Evolutionary conservation across 2,888 invertebrate species (phyloP).

Genomic region (Scrobipalpa costella): DNA sequence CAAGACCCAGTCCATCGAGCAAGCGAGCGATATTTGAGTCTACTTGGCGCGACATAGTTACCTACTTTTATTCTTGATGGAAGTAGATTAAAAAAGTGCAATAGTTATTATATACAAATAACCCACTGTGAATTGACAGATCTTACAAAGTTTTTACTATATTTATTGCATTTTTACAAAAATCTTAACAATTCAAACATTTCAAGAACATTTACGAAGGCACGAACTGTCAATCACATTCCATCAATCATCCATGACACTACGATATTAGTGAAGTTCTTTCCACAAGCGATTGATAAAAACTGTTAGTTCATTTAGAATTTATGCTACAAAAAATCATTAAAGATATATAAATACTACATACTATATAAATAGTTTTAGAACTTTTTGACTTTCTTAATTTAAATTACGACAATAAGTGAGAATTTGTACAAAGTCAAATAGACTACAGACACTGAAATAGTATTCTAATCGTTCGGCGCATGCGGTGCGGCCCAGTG

Average conservation of each 20-base stretch:
- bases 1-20: constrained; percentile 85
- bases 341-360: no score
- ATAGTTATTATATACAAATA: not conserved
- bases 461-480: no score
- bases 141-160: not conserved
- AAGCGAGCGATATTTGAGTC: constrained; percentile 83
- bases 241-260: not conserved
- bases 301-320: no score
- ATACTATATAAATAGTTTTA: no score
- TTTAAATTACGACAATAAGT: no score
- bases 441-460: no score
- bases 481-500: no score
- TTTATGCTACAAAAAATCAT: no score
- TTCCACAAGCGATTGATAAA: no score
- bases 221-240: constrained; percentile 1
- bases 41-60: constrained; percentile 75
- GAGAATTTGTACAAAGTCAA: no score
- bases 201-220: not conserved
- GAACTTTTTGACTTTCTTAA: no score
- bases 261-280: no score
- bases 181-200: not conserved
- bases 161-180: not conserved
- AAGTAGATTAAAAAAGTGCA: not conserved
- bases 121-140: not conserved
- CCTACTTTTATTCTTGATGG: constrained; percentile 39